Evolutionary conservation across 2,797 vertebrate genomes (phyloP).

Genomic region (Mallotus villosus): DNA sequence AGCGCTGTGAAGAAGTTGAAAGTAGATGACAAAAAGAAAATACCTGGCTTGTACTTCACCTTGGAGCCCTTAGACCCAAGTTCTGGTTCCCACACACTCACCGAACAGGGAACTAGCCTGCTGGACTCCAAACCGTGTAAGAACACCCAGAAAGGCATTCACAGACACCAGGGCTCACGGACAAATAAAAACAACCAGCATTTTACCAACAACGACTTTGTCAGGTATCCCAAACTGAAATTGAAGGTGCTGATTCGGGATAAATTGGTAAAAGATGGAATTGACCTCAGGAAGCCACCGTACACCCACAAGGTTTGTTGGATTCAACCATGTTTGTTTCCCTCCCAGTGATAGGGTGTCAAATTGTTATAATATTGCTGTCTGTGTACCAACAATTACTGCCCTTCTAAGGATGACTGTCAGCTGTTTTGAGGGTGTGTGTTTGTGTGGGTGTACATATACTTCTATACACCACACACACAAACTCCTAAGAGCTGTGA

Average conservation of each 20-base stretch:
- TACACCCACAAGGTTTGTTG: slow-evolving; percentile 89
- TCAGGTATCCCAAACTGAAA: slow-evolving; percentile 87
- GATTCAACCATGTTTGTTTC: slow-evolving; percentile 13
- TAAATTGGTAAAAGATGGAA: slow-evolving; percentile 91
- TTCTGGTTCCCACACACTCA: slow-evolving; percentile 44
- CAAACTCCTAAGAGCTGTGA: too few species aligned
- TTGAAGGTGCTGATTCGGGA: slow-evolving; percentile 94
- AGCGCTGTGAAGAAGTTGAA: slow-evolving; percentile 82
- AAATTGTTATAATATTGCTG: slow-evolving; percentile 51
- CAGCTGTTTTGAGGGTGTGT: background rate
- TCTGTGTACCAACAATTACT: slow-evolving; percentile 32
- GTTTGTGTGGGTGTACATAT: background rate
- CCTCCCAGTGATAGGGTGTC: slow-evolving; percentile 44
- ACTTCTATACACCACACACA: background rate
- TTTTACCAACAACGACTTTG: slow-evolving; percentile 71
- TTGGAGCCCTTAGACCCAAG: slow-evolving; percentile 76
- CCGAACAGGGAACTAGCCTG: slow-evolving; percentile 46
- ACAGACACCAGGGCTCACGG: slow-evolving; percentile 57
- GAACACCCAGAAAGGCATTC: slow-evolving; percentile 24
- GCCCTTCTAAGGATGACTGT: background rate
- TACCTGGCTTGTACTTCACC: slow-evolving; percentile 85
- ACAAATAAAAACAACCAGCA: slow-evolving; percentile 63
- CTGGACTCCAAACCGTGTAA: slow-evolving; percentile 41
- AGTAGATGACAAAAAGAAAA: slow-evolving; percentile 77
- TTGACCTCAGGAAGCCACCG: slow-evolving; percentile 87